Conservation (phyloP, 2,797 vertebrate species). For the Syndactyla subalaris region DNA sequence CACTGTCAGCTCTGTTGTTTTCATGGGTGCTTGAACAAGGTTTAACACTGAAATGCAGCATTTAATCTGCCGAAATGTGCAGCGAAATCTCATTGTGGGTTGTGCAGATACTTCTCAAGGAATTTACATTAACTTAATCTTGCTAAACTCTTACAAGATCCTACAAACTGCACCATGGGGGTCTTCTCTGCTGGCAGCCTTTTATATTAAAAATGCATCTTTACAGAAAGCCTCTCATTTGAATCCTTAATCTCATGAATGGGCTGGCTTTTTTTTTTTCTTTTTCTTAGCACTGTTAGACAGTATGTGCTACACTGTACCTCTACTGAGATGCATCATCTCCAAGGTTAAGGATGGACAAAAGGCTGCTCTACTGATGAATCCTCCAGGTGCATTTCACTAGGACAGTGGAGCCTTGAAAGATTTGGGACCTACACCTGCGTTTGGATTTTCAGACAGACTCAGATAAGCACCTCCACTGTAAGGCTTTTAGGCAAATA, state of each 20-base stretch:
- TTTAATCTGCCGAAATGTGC: not conserved
- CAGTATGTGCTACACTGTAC: not conserved
- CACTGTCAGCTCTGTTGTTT: not conserved
- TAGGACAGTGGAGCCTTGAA: not conserved
- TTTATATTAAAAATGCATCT: slow-evolving; percentile 1
- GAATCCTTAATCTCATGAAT: not conserved
- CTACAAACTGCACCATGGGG: not conserved
- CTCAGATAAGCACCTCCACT: not conserved
- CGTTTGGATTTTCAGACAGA: not conserved
- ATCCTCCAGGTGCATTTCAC: not conserved
- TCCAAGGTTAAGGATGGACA: not conserved
- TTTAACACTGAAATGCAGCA: not conserved
- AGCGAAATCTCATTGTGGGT: not conserved
- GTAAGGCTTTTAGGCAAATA: not conserved
- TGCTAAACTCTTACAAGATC: slow-evolving; percentile 4
- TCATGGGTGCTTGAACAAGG: not conserved
- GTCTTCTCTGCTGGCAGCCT: not conserved
- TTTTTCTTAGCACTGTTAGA: not conserved
- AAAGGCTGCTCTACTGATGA: not conserved
- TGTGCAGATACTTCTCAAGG: not conserved
- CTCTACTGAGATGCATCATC: not conserved
- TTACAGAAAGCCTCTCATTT: slow-evolving; percentile 24
- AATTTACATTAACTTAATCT: slow-evolving; percentile 21
- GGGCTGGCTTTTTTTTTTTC: not conserved
- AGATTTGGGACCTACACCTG: not conserved